phyloP scores from a whole-genome alignment of 1,140 invertebrate genomes.

The Cepaea nemoralis region DNA sequence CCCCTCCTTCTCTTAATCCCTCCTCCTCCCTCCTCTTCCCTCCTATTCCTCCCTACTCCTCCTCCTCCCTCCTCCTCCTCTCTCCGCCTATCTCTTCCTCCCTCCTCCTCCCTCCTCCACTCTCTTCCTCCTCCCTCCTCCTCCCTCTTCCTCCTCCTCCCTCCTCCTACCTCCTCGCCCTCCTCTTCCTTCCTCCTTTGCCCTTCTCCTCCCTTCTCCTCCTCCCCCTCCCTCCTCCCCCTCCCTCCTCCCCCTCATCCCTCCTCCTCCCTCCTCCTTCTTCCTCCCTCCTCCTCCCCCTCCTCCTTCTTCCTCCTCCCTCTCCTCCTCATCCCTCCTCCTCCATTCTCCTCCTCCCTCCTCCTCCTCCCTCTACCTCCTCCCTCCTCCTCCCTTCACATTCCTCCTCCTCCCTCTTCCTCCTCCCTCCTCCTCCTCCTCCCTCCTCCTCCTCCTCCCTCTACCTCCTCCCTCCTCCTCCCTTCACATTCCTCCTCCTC shows the following conservation, averaged over 20 bases:
- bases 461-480: not conserved
- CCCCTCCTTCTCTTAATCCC: too few species aligned
- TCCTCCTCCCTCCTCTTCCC: too few species aligned
- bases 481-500: too few species aligned
- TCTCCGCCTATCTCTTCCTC: too few species aligned
- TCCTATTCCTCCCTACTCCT: too few species aligned
- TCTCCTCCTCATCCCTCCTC: too few species aligned
- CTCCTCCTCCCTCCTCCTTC: too few species aligned
- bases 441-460: not conserved
- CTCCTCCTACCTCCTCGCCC: too few species aligned
- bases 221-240: not conserved
- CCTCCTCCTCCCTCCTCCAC: too few species aligned
- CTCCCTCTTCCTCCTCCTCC: constrained; percentile 19
- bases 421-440: not conserved
- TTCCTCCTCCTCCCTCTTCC: constrained; percentile 4
- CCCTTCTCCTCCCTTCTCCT: constrained; percentile 22
- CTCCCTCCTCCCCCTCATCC: not conserved
- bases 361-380: not conserved
- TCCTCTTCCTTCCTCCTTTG: not conserved
- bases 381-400: too few species aligned
- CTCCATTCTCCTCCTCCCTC: too few species aligned
- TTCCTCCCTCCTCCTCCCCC: not conserved
- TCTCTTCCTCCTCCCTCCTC: not conserved
- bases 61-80: too few species aligned
- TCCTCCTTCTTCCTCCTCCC: not conserved